These are phyloP conservation scores for Drosophila buzzatii DNA, from an alignment of 2,888 invertebrate genomes.

Conservation along the genomic window DNA sequence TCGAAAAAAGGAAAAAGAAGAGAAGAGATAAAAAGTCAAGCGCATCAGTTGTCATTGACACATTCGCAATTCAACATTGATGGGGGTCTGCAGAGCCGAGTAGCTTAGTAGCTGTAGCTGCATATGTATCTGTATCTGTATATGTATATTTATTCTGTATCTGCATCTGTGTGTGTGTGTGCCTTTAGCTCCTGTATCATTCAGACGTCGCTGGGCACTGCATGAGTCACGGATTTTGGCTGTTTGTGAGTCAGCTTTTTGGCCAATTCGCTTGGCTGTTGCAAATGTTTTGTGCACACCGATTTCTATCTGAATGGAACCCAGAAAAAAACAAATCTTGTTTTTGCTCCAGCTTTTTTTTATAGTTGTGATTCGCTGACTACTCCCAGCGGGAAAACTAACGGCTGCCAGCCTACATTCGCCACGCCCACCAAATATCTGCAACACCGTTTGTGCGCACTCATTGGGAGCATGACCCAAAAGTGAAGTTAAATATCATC, in stretches of 20 bases:
- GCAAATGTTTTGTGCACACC: slow-evolving; percentile 18
- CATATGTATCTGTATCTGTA: background rate
- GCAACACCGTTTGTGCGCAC: slow-evolving; percentile 16
- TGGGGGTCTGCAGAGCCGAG: slow-evolving; percentile 12
- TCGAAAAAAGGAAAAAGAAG: background rate
- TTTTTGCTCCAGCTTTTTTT: background rate
- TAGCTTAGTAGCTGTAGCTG: slow-evolving; percentile 6
- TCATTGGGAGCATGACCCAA: slow-evolving; percentile 23
- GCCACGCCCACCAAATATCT: slow-evolving; percentile 26
- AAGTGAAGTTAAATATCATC: slow-evolving; percentile 17
- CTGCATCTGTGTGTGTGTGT: background rate
- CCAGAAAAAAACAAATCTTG: too few species aligned
- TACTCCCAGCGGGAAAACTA: slow-evolving; percentile 5
- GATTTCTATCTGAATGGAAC: slow-evolving; percentile 12
- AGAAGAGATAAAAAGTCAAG: slow-evolving; percentile 3
- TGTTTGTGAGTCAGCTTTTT: slow-evolving; percentile 27
- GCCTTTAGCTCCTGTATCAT: background rate
- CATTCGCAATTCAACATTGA: slow-evolving; percentile 21
- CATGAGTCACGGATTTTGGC: slow-evolving; percentile 22
- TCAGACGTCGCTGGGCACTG: slow-evolving; percentile 3
- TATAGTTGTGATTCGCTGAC: background rate
- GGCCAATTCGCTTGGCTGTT: slow-evolving; percentile 18
- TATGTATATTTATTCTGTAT: background rate
- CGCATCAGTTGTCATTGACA: slow-evolving; percentile 36
- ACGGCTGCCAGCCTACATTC: slow-evolving; percentile 10